Evolutionary conservation across 1,140 invertebrate genomes (phyloP), one percentile per base, ranked within the genome.

Genomic region (Leptoteleia sp.): DNA sequence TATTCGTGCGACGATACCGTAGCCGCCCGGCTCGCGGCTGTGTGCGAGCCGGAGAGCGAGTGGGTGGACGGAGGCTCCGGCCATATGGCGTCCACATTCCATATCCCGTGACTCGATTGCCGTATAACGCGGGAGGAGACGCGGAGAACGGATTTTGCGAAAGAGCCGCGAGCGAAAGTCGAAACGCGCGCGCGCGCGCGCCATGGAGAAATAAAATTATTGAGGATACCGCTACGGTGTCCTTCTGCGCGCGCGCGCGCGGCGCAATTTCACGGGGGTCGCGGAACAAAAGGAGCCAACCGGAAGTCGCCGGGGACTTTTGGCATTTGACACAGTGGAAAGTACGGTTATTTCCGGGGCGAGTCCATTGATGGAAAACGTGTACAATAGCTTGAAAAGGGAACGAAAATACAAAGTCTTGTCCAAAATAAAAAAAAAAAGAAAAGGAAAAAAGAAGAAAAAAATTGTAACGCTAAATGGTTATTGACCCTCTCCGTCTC

Each of bases 21-120:
- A 61, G 72, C 59, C n/a, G n/a, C 70, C 79, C 47, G 62, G 75
- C 79, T 70, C 40, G 77, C 67, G 55, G 48, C 29, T 77, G 79
- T 81, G 79, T 80, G 79, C 64, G 80, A 70, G 76, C 17, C 59
- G n/a, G n/a, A n/a, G 72, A 65, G 50, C 67, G 82, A 72, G 80
- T 84, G 82, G 80, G 81, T 85, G 81, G 80, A 67, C 65, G 76
- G 84, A 83, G 79, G 81, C 80, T 78, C 73, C 79, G 67, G 76
- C 86, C 86, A 88, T 89, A 88, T 88, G 87, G 87, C 85, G 85
- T 88, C 84, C 86, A 88, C 87, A 88, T 88, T 89, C 87, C 87
- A 84, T 87, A 83, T 83, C 75, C 82, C 81, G 80, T 81, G 79
- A 81, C 76, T 79, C 70, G 70, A 72, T 73, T 47, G 79, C 47